Evolutionary conservation across 2,797 vertebrate genomes (phyloP).

Genomic region (Hoplostethus mediterraneus): DNA sequence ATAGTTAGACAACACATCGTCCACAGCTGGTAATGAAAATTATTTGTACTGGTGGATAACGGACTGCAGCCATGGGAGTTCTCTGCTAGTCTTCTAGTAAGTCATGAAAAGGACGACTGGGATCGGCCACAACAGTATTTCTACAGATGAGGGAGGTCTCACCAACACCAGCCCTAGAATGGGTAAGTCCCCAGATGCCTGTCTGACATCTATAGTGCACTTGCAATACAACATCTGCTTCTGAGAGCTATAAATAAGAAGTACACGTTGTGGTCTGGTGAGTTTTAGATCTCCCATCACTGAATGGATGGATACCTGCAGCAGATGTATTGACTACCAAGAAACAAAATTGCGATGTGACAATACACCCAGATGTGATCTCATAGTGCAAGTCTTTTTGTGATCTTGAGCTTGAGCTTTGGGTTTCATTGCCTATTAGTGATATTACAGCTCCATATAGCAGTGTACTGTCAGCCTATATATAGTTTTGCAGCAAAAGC

Average conservation of each 20-base stretch:
- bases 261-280: neutral
- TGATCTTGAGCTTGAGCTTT: neutral
- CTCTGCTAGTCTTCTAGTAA: neutral
- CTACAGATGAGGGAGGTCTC: slow-evolving; percentile 11
- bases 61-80: neutral
- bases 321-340: neutral
- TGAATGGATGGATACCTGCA: neutral
- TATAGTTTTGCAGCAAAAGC: neutral
- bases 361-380: neutral
- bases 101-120: slow-evolving; percentile 14
- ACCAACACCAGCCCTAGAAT: neutral
- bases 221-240: too few relatives aligned
- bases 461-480: neutral
- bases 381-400: neutral
- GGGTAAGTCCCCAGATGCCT: slow-evolving; percentile 48
- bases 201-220: neutral
- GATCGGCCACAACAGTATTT: neutral
- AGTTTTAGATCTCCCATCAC: neutral
- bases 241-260: too few relatives aligned
- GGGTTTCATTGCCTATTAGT: neutral
- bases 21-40: too few relatives aligned
- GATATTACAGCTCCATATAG: too few relatives aligned
- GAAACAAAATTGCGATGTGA: neutral
- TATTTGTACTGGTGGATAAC: neutral
- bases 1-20: too few relatives aligned